phyloP scores from a whole-genome alignment of 2,888 invertebrate genomes.

The Psylliodes chrysocephalus region DNA sequence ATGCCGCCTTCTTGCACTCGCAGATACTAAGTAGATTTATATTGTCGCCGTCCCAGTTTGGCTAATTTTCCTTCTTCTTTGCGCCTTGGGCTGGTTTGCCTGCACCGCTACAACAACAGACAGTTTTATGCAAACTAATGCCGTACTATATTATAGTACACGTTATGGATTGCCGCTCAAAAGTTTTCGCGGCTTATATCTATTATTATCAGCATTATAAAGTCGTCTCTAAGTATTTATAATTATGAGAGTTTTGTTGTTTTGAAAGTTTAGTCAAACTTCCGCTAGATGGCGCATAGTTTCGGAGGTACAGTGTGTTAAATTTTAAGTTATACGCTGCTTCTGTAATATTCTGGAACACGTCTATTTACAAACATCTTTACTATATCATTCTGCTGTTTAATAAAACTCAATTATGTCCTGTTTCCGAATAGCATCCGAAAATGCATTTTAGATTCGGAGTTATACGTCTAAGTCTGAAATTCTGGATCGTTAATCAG shows the following conservation, averaged over 20 bases:
- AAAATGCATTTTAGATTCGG: constrained; percentile 19
- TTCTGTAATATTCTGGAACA: too few species aligned
- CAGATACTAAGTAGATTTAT: constrained; percentile 55
- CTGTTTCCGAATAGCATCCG: not conserved
- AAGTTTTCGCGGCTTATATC: constrained; percentile 10
- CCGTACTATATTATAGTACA: too few species aligned
- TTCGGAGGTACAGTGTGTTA: too few species aligned
- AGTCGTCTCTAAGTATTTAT: too few species aligned
- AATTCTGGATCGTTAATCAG: constrained; percentile 23
- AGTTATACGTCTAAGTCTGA: constrained; percentile 19
- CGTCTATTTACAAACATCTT: too few species aligned
- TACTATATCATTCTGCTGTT: too few species aligned
- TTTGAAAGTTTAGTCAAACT: too few species aligned
- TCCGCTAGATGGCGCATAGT: too few species aligned
- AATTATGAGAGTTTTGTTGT: too few species aligned
- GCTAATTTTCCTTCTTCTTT: constrained; percentile 56
- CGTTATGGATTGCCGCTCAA: constrained; percentile 39
- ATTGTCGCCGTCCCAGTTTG: constrained; percentile 46
- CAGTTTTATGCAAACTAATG: constrained; percentile 48
- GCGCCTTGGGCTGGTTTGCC: too few species aligned
- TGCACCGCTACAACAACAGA: too few species aligned
- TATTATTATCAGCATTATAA: not conserved
- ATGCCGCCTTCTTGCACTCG: constrained; percentile 51
- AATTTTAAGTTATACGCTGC: too few species aligned
- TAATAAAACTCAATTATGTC: constrained; percentile 2